These are phyloP conservation scores for Branchipolynoe longqiensis DNA, from an alignment of 2,888 invertebrate genomes.

Conservation along the genomic window DNA sequence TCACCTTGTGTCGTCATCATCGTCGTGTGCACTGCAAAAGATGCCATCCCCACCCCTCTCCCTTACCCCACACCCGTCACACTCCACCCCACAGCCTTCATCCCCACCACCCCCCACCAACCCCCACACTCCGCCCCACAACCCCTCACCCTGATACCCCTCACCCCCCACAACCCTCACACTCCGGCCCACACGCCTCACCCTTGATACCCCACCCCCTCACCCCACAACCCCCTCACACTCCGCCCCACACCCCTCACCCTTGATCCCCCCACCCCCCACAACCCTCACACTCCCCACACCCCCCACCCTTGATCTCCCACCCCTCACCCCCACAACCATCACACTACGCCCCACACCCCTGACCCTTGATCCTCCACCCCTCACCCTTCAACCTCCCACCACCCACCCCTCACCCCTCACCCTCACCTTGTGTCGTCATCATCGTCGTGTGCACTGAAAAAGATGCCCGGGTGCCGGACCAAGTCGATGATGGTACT, in stretches of 20 bases:
- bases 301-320: neutral
- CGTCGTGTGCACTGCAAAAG: too few relatives aligned
- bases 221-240: neutral
- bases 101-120: neutral
- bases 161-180: neutral
- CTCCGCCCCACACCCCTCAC: neutral
- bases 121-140: neutral
- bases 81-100: neutral
- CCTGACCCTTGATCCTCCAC: neutral
- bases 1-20: too few relatives aligned
- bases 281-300: neutral
- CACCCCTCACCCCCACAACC: neutral
- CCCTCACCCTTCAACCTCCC: neutral
- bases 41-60: neutral
- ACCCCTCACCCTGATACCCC: neutral
- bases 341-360: neutral
- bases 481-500: slow-evolving; percentile 18
- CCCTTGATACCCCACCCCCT: neutral
- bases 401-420: neutral
- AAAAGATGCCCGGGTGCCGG: neutral
- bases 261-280: neutral
- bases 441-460: slow-evolving; percentile 9
- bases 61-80: neutral
- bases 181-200: neutral
- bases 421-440: slow-evolving; percentile 21